These are phyloP conservation scores for Clarias platycephalus DNA, from an alignment of 2,797 vertebrate genomes.

Conservation along the genomic window DNA sequence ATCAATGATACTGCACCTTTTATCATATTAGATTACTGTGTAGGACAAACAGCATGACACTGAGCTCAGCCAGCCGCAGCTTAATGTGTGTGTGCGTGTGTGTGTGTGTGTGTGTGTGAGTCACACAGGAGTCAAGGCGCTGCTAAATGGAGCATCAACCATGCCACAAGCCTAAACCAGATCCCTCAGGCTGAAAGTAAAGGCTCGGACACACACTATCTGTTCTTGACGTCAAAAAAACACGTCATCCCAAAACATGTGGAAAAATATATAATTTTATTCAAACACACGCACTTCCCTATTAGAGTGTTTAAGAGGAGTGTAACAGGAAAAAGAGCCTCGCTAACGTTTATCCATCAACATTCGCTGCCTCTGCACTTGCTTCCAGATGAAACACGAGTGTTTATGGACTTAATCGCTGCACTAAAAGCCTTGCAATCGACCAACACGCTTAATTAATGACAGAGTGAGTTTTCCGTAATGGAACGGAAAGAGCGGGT, in stretches of 20 bases:
- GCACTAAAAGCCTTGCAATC: background rate
- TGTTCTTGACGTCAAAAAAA: background rate
- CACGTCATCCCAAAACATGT: background rate
- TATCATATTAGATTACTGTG: background rate
- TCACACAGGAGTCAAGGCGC: slow-evolving; percentile 9
- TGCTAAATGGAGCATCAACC: slow-evolving; percentile 1
- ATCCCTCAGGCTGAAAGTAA: background rate
- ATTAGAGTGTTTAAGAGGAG: background rate
- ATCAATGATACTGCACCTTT: background rate
- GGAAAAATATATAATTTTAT: background rate
- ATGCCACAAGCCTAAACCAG: background rate
- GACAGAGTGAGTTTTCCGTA: background rate
- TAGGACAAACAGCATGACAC: background rate
- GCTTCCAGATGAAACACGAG: background rate
- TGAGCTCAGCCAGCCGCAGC: background rate
- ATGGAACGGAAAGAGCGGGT: background rate
- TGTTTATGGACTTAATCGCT: background rate
- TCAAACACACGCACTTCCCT: background rate
- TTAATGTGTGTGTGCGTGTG: slow-evolving; percentile 15
- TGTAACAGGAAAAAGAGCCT: background rate
- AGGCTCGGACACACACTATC: background rate
- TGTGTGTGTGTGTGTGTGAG: slow-evolving; percentile 2
- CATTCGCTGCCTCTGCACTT: background rate
- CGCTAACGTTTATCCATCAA: background rate
- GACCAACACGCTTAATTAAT: background rate